Evolutionary conservation across 2,888 invertebrate species (phyloP), one percentile per base, ranked within the genome.

Genomic region (Frankliniella intonsa): DNA sequence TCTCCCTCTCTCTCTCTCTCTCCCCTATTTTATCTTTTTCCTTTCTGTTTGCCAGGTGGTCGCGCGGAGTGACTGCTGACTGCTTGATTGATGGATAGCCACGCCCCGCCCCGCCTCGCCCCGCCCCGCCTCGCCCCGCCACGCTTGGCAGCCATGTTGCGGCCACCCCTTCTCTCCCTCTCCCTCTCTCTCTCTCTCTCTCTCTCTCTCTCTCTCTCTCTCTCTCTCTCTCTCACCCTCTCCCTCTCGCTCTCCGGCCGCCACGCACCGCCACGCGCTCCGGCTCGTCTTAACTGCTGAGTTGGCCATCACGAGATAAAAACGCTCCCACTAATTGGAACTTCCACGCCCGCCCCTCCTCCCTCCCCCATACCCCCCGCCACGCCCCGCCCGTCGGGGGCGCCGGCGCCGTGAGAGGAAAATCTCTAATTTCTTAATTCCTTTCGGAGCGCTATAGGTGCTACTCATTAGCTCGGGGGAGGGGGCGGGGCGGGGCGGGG

Each of bases 1-100:
- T 51, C 51, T 14, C 14, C 14, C 51, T 51, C 51, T 14, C 51
- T 51, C 55, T 9, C 62, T 14, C 62, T 62, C 62, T 14, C n/a
- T 62, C 17, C 14, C 62, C n/a, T 5, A n/a, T 12, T 10, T 25
- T 76, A 25, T 22, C 22, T 10, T 22, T 22, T 25, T 22, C 25
- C 25, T 76, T 22, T 22, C 12, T 22, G 69, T 76, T 76, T 76
- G 69, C 69, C 69, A 76, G 69, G 69, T 76, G 69, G 69, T 76
- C 69, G 69, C 55, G 55, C 25, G 69, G 22, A 25, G 69, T 76
- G 69, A 76, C 69, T 76, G 69, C 22, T 76, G 69, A 76, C 69
- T 76, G 25, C 22, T 10, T 76, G 69, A 76, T 76, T 76, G 69
- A 76, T 76, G 69, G 69, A 69, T 69, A 69, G 69, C 69, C 69